Base-by-base conservation (phyloP, 2,797 vertebrate genomes). In the Coracias cyanogaster region DNA sequence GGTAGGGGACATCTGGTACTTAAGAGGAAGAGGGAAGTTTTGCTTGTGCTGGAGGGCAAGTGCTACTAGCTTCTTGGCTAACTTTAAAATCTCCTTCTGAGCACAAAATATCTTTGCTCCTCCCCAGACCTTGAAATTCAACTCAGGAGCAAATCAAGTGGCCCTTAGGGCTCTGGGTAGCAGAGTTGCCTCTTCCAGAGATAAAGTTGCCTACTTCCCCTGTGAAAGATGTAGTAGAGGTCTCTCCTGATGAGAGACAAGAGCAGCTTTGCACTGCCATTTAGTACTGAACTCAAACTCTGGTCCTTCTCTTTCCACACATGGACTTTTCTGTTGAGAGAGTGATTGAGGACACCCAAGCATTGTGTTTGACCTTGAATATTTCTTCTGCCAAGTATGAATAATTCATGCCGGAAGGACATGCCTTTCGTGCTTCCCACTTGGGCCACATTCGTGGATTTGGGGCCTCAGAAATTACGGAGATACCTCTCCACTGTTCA, bases 181-280 rank as follows among this genome's bases (percentile, higher is more conserved):
- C 17, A 60, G 9, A 51, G 15, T 3, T 81, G 6, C 5, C 3
- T 14, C 9, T 87, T 79, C 16, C 13, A 82, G 62, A 55, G 15
- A 49, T 10, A 72, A 55, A 66, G 12, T 19, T 66, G 4, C 6
- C 12, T 25, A 9, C 69, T 89, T 90, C 4, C 16, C 9, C 6
- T 1, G 1, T 10, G 41, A 45, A n/a, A 80, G 8, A 0, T 69
- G 28, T 25, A 48, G 31, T 2, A 57, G 45, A 31, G 11, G 9
- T 64, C 31, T 87, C 74, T 87, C 74, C 33, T 52, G 21, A 29
- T 49, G n/a, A 64, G 33, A 81, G 7, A 61, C 8, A n/a, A 33
- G 45, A 67, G 29, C 22, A 81, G 6, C 15, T 89, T 79, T 57
- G 49, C 22, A 33, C 33, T 41, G 28, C 28, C 20, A 65, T 61